Base-by-base conservation (phyloP, 1,140 invertebrate species). In the Penaeus vannamei region DNA sequence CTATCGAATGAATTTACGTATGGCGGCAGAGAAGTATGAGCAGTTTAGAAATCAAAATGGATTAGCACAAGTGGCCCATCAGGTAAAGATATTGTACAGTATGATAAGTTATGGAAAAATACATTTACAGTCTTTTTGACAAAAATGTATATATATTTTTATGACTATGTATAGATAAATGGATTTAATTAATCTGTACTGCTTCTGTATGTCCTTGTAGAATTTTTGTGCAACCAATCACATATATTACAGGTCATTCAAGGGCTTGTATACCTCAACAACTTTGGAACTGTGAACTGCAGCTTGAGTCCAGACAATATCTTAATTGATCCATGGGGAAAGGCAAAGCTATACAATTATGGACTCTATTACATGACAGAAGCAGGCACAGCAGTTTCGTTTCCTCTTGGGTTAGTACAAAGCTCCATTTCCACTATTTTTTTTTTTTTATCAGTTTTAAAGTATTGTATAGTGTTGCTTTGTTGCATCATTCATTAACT, bases 311-410 rank as follows among this genome's bases (percentile, higher is more conserved):
- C 96, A 85, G 96, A 97, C 90, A 98, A 98, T 93, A 96, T 99
- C 91, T 93, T 98, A 19, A 93, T 98, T 23, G 95, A 96, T 92
- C 94, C 93, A 64, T 93, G 95, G 91, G 95, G 95, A 61, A 94
- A 95, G 92, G 95, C 97, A 0, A 98, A 98, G 92, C 92, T 99
- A 53, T 97, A 97, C 91, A 98, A 98, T 93, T 99, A 97, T 94
- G 98, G 98, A 19, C 93, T 98, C 83, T 98, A 96, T 94, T 96
- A 97, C 92, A 98, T 99, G 96, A 98, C 98, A 32, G 95, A 96
- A 92, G 94, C 94, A 92, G 97, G 97, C 77, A 95, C 95, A 91
- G 95, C 96, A 93, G 97, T 99, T 14, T 95, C 96, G 22, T 99
- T 99, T 95, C 98, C 98, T 82, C 96, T 99, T 92, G 97, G 97